phyloP scores from a whole-genome alignment of 2,113 vertebrate species.

The Lagopus leucura region DNA sequence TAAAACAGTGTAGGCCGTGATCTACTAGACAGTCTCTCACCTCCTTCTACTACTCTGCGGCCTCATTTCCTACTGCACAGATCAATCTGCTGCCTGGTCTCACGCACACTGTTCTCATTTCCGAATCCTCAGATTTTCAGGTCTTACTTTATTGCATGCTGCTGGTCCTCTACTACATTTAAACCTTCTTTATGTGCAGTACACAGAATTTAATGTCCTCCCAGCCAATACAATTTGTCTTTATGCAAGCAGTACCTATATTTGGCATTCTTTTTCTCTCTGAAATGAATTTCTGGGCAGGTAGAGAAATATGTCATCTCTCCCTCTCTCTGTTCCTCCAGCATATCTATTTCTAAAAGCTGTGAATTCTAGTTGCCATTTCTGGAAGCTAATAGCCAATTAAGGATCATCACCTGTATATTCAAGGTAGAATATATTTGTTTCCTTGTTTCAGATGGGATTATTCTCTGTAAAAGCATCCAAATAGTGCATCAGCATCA shows the following conservation, averaged over 20 bases:
- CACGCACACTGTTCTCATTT: background rate
- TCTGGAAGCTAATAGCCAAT: background rate
- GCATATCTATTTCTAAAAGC: background rate
- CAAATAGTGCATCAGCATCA: background rate
- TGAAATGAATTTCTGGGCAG: background rate
- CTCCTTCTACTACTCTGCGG: background rate
- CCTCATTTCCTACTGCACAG: background rate
- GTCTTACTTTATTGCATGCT: background rate
- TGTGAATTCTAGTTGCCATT: background rate
- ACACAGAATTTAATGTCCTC: background rate
- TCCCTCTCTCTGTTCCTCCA: background rate
- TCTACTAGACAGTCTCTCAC: background rate
- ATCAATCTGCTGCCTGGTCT: background rate
- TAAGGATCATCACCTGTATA: background rate
- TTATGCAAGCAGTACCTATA: background rate
- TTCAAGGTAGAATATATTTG: background rate
- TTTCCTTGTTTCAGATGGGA: background rate
- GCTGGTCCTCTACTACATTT: conserved; percentile 5
- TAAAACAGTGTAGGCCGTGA: background rate
- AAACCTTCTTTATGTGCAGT: background rate
- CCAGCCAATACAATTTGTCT: background rate
- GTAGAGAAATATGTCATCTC: background rate
- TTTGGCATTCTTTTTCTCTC: background rate
- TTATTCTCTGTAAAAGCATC: background rate
- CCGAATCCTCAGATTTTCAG: conserved; percentile 11